A percentile compares a stretch with the other conserved stretches of the same genome.
phyloP scores from a whole-genome alignment of 2,888 invertebrate genomes.

The Perdita meconis region DNA sequence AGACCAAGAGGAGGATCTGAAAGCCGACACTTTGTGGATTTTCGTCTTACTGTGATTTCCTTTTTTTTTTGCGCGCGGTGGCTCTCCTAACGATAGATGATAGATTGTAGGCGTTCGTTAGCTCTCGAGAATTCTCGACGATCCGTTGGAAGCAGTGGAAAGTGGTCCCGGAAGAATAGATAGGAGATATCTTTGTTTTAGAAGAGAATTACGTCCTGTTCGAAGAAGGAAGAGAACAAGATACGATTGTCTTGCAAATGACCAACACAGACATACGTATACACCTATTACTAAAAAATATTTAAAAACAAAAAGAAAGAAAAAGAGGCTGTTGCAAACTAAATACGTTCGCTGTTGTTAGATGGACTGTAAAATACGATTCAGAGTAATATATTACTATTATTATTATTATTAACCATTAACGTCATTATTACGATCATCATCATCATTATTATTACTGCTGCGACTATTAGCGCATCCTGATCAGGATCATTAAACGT shows the following conservation, averaged over 20 bases:
- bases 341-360: slow-evolving; percentile 75
- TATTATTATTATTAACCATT: slow-evolving; percentile 50
- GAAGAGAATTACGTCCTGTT: slow-evolving; percentile 10
- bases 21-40: slow-evolving; percentile 59
- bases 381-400: slow-evolving; percentile 76
- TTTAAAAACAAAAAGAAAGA: slow-evolving; percentile 42
- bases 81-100: slow-evolving; percentile 48
- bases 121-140: slow-evolving; percentile 29
- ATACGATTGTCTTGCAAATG: slow-evolving; percentile 29
- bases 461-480: slow-evolving; percentile 56
- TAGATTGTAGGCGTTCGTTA: slow-evolving; percentile 54
- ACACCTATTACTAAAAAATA: slow-evolving; percentile 41
- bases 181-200: slow-evolving; percentile 16
- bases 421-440: slow-evolving; percentile 43
- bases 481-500: slow-evolving; percentile 65
- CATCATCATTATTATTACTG: slow-evolving; percentile 55
- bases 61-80: slow-evolving; percentile 64
- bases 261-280: slow-evolving; percentile 29
- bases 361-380: slow-evolving; percentile 75
- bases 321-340: slow-evolving; percentile 75
- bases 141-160: slow-evolving; percentile 5
- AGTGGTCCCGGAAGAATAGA: slow-evolving; percentile 3
- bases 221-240: background rate
- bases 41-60: slow-evolving; percentile 71
- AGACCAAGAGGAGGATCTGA: slow-evolving; percentile 19